phyloP scores from a whole-genome alignment of 1,140 invertebrate genomes.

The Ceratina australensis region DNA sequence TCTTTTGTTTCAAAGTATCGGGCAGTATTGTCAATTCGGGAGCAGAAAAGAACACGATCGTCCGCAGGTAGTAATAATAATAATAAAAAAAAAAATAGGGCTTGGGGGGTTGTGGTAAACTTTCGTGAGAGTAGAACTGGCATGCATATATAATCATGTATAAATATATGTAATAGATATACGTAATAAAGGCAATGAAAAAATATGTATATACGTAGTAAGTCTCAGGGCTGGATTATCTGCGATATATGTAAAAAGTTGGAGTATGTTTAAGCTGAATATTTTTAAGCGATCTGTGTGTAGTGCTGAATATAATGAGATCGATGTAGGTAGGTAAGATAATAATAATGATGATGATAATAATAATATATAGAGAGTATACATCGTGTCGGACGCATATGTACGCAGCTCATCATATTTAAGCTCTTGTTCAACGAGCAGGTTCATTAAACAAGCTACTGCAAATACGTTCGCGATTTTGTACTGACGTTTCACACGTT shows the following conservation, averaged over 20 bases:
- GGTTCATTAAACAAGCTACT: no score
- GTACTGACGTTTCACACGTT: no score
- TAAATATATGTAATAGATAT: slow-evolving; percentile 45
- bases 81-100: neutral
- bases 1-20: slow-evolving; percentile 26
- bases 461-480: no score
- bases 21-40: slow-evolving; percentile 43
- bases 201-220: slow-evolving; percentile 51
- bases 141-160: slow-evolving; percentile 62
- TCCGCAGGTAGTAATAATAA: slow-evolving; percentile 35
- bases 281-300: slow-evolving; percentile 64
- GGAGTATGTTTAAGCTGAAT: slow-evolving; percentile 64
- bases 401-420: slow-evolving; percentile 51
- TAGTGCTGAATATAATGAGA: slow-evolving; percentile 64
- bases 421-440: neutral
- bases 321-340: slow-evolving; percentile 58
- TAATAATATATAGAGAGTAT: slow-evolving; percentile 57
- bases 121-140: slow-evolving; percentile 60
- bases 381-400: slow-evolving; percentile 58
- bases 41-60: slow-evolving; percentile 43
- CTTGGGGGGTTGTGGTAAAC: slow-evolving; percentile 14
- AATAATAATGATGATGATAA: slow-evolving; percentile 55
- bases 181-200: slow-evolving; percentile 55
- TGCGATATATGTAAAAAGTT: slow-evolving; percentile 54
- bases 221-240: slow-evolving; percentile 51